These are phyloP conservation scores for Momotus momota DNA, from an alignment of 2,797 vertebrate species.

Conservation along the genomic window DNA sequence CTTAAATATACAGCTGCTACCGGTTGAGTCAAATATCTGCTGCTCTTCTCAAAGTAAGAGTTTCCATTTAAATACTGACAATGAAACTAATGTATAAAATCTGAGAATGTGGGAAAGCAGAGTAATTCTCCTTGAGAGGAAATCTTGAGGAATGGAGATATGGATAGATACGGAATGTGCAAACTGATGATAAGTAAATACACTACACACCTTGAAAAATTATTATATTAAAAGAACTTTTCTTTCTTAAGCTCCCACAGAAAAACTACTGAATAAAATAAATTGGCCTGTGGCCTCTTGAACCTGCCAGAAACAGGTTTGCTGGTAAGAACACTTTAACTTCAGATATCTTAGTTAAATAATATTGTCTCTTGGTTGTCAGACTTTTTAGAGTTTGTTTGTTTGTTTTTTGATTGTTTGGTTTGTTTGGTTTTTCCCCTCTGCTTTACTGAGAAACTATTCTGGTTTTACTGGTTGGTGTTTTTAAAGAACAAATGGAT, in stretches of 20 bases:
- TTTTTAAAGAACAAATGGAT: background rate
- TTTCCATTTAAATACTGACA: background rate
- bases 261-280: background rate
- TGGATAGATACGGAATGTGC: background rate
- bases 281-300: background rate
- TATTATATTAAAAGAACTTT: background rate
- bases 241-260: background rate
- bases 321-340: background rate
- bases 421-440: fast-evolving
- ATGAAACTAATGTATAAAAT: background rate
- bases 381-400: background rate
- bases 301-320: background rate
- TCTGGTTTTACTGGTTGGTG: background rate
- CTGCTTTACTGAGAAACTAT: background rate
- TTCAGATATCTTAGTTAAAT: background rate
- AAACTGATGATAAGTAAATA: background rate
- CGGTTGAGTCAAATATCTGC: background rate
- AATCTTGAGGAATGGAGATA: background rate
- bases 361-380: background rate
- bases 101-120: background rate
- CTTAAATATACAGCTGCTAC: background rate
- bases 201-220: background rate
- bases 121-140: background rate
- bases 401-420: no score
- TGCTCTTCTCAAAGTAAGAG: background rate